These are phyloP conservation scores for Rhodinocichla rosea DNA, from an alignment of 2,113 vertebrate species.

Conservation along the genomic window DNA sequence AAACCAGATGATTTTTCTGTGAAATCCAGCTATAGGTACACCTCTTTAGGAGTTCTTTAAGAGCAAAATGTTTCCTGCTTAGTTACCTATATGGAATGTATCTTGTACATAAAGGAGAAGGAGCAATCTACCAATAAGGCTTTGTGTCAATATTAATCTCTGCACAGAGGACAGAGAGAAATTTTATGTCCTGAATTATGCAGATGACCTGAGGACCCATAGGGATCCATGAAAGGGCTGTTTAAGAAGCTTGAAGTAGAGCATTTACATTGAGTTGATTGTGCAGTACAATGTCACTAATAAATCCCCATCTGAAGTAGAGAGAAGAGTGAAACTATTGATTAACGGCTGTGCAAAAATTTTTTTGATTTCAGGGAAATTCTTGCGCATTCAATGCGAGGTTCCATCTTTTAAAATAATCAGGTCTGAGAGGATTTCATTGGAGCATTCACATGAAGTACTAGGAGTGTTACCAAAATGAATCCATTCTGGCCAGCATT, in stretches of 20 bases:
- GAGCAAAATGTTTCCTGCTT: neutral
- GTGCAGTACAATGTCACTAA: neutral
- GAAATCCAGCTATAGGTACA: neutral
- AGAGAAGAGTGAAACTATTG: neutral
- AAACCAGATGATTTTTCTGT: neutral
- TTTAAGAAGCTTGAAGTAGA: neutral
- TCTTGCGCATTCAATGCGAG: neutral
- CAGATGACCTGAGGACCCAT: neutral
- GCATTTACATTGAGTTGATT: neutral
- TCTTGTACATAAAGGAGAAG: neutral
- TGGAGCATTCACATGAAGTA: neutral
- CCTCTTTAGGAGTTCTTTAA: neutral
- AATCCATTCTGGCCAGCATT: neutral
- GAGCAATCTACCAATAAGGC: neutral
- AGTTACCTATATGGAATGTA: rapidly evolving
- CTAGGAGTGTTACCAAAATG: neutral
- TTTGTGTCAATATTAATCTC: neutral
- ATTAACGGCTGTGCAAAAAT: neutral
- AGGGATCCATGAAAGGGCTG: neutral
- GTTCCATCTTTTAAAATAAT: neutral
- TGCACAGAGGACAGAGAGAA: neutral
- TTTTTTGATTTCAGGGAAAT: neutral
- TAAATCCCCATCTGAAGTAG: neutral
- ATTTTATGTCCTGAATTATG: neutral
- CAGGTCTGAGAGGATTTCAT: neutral